Base-by-base conservation (phyloP, 1,140 invertebrate genomes). In the Drosophila hydei region DNA sequence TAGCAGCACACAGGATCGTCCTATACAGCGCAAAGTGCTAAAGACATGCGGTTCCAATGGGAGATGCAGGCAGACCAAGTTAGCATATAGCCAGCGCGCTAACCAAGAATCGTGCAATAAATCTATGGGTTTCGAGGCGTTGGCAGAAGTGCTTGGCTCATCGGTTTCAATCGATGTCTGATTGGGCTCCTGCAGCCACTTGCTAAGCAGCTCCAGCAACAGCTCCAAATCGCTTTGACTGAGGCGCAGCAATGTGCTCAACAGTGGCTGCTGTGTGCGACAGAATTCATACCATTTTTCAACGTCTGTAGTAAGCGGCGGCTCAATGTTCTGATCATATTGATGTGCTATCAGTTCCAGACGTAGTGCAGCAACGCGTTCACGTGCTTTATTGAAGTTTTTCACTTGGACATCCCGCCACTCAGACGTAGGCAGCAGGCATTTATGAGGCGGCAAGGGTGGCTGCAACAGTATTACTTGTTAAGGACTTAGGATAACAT, bases 31-130 rank as follows among this genome's bases (percentile, higher is more conserved):
- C 51, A 91, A 51, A 0, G 84, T 89, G 54, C 87, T 91, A 27
- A 76, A 89, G 12, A 91, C 89, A 56, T 89, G 50, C 0, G 90
- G 90, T 59, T 91, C 90, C 33, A 91, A 52, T 0, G 90, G 90
- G 36, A 91, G 56, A 42, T 91, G 85, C 8, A 91, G 59, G 8
- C 89, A 91, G 6, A 77, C 76, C 16, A 91, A 19, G 11, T 75
- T 77, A 18, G 83, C 83, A 70, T 91, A 91, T 0, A 91, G 45
- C 90, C 90, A 91, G 4, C 69, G 75, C 0, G 89, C 90, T 0
- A 91, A 54, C 90, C 90, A 91, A 12, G 65, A 54, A 25, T 90
- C 87, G 0, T n/a, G 33, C 1, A 55, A 11, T 3, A 91, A 52
- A 56, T 90, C 90, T 38, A 88, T 43, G 7, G 59, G 19, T 23